A percentile compares a stretch with the other conserved stretches of the same genome.
Evolutionary conservation across 2,113 vertebrate genomes (phyloP).

Genomic region (Petrocephalus microphthalmus): DNA sequence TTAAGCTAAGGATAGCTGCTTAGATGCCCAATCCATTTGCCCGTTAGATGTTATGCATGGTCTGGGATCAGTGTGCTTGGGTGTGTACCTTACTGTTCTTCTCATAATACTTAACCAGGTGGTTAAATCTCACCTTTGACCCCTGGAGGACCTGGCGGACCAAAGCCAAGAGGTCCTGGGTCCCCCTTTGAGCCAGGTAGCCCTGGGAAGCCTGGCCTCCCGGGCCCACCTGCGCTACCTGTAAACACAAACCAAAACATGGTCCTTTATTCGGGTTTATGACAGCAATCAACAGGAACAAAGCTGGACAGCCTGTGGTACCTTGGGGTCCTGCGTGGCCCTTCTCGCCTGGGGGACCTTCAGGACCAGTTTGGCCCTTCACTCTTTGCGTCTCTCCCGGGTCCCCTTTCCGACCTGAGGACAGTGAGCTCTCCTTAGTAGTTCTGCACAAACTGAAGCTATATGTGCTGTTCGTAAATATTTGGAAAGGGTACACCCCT

Average conservation of each 20-base stretch:
- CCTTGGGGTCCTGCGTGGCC: conserved; percentile 76
- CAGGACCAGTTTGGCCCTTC: conserved; percentile 71
- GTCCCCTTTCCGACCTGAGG: conserved; percentile 81
- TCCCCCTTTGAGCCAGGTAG: conserved; percentile 81
- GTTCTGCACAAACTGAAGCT: not conserved
- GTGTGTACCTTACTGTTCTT: not conserved
- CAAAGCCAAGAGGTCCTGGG: conserved; percentile 76
- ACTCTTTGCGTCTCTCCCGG: conserved; percentile 73
- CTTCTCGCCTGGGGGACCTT: conserved; percentile 70
- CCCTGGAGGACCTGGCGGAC: conserved; percentile 80
- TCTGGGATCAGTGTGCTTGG: not conserved
- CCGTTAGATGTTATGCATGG: not conserved
- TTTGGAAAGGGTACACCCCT: not conserved
- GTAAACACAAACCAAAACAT: conserved; percentile 15
- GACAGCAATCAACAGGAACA: not conserved
- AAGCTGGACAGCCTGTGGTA: conserved; percentile 39
- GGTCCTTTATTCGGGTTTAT: not conserved
- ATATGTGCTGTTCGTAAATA: not conserved
- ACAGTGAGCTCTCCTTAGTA: not conserved
- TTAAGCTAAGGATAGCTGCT: not conserved
- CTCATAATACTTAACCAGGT: not conserved
- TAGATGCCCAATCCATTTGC: not conserved
- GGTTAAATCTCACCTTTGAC: conserved; percentile 69
- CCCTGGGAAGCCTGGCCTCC: conserved; percentile 79
- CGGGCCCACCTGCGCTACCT: conserved; percentile 77